Evolutionary conservation across 1,140 invertebrate species (phyloP).

Genomic region (Xylocopa sonorina): DNA sequence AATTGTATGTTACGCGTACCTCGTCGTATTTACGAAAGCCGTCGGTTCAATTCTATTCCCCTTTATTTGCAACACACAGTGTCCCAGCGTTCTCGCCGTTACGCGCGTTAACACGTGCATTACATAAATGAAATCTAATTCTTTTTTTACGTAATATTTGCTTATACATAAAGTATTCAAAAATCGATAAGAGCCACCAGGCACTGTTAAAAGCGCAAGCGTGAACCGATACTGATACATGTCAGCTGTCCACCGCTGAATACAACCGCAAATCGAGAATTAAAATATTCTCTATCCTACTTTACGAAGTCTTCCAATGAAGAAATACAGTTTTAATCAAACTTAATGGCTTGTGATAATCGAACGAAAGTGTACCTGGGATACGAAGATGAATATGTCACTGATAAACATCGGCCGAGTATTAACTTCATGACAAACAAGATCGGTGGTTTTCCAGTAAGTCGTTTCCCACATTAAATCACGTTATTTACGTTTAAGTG

Average conservation of each 20-base stretch:
- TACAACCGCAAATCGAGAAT: slow-evolving; percentile 32
- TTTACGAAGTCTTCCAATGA: slow-evolving; percentile 65
- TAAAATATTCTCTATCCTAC: slow-evolving; percentile 49
- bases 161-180: slow-evolving; percentile 43
- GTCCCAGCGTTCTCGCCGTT: too few relatives aligned
- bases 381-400: slow-evolving; percentile 86
- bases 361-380: slow-evolving; percentile 84
- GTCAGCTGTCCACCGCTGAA: slow-evolving; percentile 61
- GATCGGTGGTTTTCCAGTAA: slow-evolving; percentile 87
- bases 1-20: not conserved
- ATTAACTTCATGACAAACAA: slow-evolving; percentile 87
- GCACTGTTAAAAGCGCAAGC: slow-evolving; percentile 65
- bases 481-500: not conserved
- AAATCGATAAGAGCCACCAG: slow-evolving; percentile 67
- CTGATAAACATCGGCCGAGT: slow-evolving; percentile 84
- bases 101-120: not conserved
- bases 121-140: not conserved
- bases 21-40: not conserved
- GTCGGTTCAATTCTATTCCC: not conserved
- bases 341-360: slow-evolving; percentile 79
- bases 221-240: slow-evolving; percentile 65
- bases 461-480: slow-evolving; percentile 38
- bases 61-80: not conserved
- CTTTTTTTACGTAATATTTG: slow-evolving; percentile 45
- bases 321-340: slow-evolving; percentile 48